These are phyloP conservation scores for Epinotia bilunana DNA, from an alignment of 2,888 invertebrate species.

Conservation along the genomic window DNA sequence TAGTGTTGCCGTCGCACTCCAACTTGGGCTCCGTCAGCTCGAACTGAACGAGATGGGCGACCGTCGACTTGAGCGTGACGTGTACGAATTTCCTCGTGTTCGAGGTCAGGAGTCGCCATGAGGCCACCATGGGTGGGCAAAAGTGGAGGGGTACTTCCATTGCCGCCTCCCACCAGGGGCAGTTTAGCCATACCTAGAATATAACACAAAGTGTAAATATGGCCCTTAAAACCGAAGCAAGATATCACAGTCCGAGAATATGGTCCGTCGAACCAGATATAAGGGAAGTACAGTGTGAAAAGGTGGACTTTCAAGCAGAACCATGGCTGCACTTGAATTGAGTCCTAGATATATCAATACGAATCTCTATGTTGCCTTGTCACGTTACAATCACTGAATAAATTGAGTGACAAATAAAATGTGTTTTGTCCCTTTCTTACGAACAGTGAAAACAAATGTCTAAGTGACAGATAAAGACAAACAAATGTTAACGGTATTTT, in stretches of 20 bases:
- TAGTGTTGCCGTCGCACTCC: constrained; percentile 85
- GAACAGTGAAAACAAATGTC: no score
- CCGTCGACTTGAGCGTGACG: constrained; percentile 88
- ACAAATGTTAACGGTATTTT: no score
- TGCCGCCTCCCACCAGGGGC: constrained; percentile 91
- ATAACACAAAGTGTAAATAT: constrained; percentile 11
- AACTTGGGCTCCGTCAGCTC: constrained; percentile 77
- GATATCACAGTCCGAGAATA: background rate
- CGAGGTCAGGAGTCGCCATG: constrained; percentile 93
- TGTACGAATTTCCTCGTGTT: constrained; percentile 94
- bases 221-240: constrained; percentile 4
- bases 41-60: constrained; percentile 82
- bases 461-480: no score
- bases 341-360: no score
- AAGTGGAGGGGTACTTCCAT: constrained; percentile 91
- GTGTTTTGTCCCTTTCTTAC: no score
- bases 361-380: no score
- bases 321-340: no score
- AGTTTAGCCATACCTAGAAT: constrained; percentile 87
- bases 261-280: background rate
- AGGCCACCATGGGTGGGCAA: constrained; percentile 91
- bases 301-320: no score
- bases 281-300: background rate
- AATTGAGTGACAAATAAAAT: no score
- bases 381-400: no score